Conservation (phyloP, 2,797 vertebrate genomes). For the Sebastes cheni region DNA sequence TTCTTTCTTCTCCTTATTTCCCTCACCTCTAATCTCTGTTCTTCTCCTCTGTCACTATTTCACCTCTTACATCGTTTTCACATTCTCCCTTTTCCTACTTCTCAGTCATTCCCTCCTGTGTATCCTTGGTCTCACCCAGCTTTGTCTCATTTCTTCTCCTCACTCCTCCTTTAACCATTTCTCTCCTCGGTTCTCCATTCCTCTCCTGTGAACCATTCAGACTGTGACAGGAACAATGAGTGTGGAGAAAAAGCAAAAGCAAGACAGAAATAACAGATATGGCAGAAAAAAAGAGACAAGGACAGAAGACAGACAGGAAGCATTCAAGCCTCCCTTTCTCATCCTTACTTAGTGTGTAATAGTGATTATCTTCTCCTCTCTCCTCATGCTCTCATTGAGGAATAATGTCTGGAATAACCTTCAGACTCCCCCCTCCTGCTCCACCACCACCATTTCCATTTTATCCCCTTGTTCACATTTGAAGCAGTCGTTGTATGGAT, state of each 20-base stretch:
- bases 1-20: background rate
- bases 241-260: background rate
- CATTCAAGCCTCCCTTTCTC: slow-evolving; percentile 1
- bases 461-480: slow-evolving; percentile 66
- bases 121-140: background rate
- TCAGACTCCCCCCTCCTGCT: slow-evolving; percentile 41
- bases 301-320: slow-evolving; percentile 34
- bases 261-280: slow-evolving; percentile 4
- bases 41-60: background rate
- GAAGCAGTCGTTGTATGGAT: slow-evolving; percentile 63
- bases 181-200: background rate
- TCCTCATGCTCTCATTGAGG: slow-evolving; percentile 53
- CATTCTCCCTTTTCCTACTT: background rate
- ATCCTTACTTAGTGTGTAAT: slow-evolving; percentile 36
- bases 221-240: slow-evolving; percentile 8
- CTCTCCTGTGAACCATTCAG: background rate
- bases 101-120: background rate
- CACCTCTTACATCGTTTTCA: background rate
- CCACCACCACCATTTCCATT: slow-evolving; percentile 44
- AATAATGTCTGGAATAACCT: slow-evolving; percentile 77
- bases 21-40: background rate
- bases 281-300: slow-evolving; percentile 14
- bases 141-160: background rate
- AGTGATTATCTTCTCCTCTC: slow-evolving; percentile 50
- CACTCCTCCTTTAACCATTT: background rate